These are phyloP conservation scores for Gymnobelideus leadbeateri DNA, from an alignment of 2,113 vertebrate genomes.

Conservation along the genomic window DNA sequence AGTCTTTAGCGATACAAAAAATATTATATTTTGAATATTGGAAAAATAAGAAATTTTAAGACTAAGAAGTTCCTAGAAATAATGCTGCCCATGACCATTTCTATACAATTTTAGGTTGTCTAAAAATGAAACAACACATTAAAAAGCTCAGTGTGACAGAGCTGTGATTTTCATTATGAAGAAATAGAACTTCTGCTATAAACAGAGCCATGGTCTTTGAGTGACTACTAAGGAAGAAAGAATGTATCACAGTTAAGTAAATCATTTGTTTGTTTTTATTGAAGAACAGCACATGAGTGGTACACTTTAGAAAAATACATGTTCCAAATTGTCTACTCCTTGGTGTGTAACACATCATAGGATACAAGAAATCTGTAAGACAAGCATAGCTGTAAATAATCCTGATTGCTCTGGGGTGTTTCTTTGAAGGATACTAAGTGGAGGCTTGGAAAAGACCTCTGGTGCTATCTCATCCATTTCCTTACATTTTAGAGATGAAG, in stretches of 20 bases:
- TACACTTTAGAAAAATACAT: constrained; percentile 28
- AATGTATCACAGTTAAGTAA: constrained; percentile 44
- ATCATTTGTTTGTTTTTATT: constrained; percentile 60
- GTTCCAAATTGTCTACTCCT: neutral
- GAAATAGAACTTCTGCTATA: constrained; percentile 24
- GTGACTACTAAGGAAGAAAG: constrained; percentile 1
- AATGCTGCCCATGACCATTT: neutral
- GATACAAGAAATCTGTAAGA: neutral
- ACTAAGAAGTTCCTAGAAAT: neutral
- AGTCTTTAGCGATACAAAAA: neutral
- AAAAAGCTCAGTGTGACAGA: constrained; percentile 45
- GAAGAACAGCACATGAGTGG: constrained; percentile 28
- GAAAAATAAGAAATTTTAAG: neutral
- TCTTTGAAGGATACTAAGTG: constrained; percentile 1
- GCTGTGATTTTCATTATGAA: constrained; percentile 1
- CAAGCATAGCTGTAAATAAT: neutral
- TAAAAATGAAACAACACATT: neutral
- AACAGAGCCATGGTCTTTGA: neutral
- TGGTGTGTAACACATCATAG: neutral
- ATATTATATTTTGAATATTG: neutral
- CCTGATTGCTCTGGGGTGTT: neutral
- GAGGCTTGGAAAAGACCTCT: neutral
- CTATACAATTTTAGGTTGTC: constrained; percentile 19
- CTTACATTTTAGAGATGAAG: neutral
- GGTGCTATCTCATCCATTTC: neutral